Conservation (phyloP, 2,888 invertebrate species). For the Micoletzkya japonica region DNA sequence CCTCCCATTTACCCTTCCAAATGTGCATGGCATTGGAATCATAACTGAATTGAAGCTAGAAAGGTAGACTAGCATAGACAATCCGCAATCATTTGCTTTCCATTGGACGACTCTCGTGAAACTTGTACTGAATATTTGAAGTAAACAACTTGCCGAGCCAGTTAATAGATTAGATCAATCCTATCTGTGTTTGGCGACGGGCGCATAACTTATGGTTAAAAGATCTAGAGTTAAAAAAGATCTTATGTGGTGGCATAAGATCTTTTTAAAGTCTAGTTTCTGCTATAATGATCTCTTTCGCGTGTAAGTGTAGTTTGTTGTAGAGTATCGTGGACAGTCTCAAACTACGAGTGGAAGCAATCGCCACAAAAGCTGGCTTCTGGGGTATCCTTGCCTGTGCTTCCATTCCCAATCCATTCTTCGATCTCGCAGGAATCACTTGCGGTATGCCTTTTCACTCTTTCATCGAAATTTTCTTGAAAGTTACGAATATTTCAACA, state of each 20-base stretch:
- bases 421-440: slow-evolving; percentile 82
- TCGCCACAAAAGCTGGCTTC: slow-evolving; percentile 44
- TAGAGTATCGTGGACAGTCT: background rate
- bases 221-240: too few relatives aligned
- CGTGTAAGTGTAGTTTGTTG: slow-evolving; percentile 76
- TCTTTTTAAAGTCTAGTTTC: slow-evolving; percentile 79
- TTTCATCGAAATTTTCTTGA: background rate
- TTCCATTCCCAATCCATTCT: slow-evolving; percentile 92
- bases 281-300: slow-evolving; percentile 85
- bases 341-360: background rate
- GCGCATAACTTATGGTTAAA: too few relatives aligned
- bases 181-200: too few relatives aligned
- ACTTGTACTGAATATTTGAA: too few relatives aligned
- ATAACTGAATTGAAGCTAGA: too few relatives aligned
- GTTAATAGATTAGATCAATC: too few relatives aligned
- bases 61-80: too few relatives aligned
- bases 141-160: too few relatives aligned
- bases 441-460: slow-evolving; percentile 34
- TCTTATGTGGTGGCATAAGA: slow-evolving; percentile 58
- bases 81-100: too few relatives aligned
- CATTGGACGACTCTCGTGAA: too few relatives aligned
- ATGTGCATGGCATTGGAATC: too few relatives aligned
- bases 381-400: slow-evolving; percentile 60
- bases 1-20: too few relatives aligned
- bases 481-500: background rate